A percentile compares a stretch with the other conserved stretches of the same genome.
Conservation (phyloP, 2,113 vertebrate genomes). For the Struthidea cinerea region DNA sequence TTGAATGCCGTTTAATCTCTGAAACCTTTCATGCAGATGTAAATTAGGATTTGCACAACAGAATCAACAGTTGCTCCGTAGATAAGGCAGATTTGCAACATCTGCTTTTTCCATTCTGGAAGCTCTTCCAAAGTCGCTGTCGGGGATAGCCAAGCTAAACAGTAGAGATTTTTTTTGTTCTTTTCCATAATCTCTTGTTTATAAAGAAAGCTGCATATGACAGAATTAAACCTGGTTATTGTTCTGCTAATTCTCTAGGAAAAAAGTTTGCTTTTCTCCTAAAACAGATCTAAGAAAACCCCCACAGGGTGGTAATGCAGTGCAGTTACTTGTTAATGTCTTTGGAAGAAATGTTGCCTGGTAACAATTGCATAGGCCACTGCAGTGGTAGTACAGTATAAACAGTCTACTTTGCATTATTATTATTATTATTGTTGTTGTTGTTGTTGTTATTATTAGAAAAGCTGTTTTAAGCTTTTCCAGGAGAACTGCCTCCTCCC, state of each 20-base stretch:
- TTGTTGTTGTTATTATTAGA: background rate
- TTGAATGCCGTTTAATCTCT: constrained; percentile 67
- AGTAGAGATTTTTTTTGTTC: background rate
- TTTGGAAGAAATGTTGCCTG: background rate
- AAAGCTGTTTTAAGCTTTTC: background rate
- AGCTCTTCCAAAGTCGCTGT: constrained; percentile 27
- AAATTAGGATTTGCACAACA: constrained; percentile 67
- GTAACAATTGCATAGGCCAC: background rate
- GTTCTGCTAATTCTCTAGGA: background rate
- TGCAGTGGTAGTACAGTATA: background rate
- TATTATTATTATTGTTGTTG: background rate
- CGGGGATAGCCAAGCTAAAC: constrained; percentile 20
- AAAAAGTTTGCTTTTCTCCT: background rate
- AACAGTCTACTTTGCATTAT: background rate
- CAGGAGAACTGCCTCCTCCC: background rate
- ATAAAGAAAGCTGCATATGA: constrained; percentile 8
- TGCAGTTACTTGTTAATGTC: background rate
- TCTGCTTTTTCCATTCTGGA: constrained; percentile 64
- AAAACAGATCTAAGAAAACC: background rate
- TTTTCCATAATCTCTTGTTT: constrained; percentile 16
- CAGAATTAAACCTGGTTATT: constrained; percentile 24
- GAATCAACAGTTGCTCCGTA: constrained; percentile 57
- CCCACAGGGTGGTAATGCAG: background rate
- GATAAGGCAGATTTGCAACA: constrained; percentile 69
- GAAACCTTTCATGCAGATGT: constrained; percentile 66